phyloP scores from a whole-genome alignment of 2,888 invertebrate species.

The Pandemis cinnamomeana region DNA sequence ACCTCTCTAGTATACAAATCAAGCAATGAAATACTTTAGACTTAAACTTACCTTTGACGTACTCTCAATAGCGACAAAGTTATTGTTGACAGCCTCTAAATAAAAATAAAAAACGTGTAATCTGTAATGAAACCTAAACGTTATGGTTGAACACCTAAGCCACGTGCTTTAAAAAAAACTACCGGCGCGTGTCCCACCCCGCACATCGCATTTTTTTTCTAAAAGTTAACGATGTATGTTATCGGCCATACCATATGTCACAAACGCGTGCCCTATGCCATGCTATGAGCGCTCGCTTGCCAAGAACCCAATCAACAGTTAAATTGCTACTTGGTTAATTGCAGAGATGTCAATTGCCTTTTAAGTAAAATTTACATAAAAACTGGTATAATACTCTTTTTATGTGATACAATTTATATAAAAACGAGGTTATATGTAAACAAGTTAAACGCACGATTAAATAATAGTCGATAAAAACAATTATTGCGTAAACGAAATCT shows the following conservation, averaged over 20 bases:
- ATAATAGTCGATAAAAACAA: constrained; percentile 15
- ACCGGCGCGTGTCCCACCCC: constrained; percentile 64
- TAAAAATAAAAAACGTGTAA: not conserved
- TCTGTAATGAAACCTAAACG: constrained; percentile 1
- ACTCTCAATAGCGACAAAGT: too few relatives aligned
- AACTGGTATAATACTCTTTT: constrained; percentile 16
- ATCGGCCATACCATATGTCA: constrained; percentile 74
- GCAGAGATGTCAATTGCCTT: constrained; percentile 13
- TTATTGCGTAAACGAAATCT: constrained; percentile 21
- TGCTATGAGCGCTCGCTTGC: constrained; percentile 8
- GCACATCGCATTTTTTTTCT: constrained; percentile 55
- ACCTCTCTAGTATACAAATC: not conserved
- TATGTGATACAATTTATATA: constrained; percentile 46
- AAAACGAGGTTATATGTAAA: constrained; percentile 47
- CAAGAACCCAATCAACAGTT: constrained; percentile 56
- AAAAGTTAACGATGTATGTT: constrained; percentile 48
- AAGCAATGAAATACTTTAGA: too few relatives aligned
- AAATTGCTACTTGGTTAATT: constrained; percentile 30
- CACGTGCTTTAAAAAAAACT: constrained; percentile 54
- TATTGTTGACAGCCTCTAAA: too few relatives aligned
- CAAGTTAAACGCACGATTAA: constrained; percentile 41
- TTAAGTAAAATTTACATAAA: constrained; percentile 22
- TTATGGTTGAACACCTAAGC: constrained; percentile 35
- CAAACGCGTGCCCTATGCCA: constrained; percentile 69
- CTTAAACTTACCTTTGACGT: too few relatives aligned